phyloP scores from a whole-genome alignment of 2,888 invertebrate species.

The Chloroclysta siterata region DNA sequence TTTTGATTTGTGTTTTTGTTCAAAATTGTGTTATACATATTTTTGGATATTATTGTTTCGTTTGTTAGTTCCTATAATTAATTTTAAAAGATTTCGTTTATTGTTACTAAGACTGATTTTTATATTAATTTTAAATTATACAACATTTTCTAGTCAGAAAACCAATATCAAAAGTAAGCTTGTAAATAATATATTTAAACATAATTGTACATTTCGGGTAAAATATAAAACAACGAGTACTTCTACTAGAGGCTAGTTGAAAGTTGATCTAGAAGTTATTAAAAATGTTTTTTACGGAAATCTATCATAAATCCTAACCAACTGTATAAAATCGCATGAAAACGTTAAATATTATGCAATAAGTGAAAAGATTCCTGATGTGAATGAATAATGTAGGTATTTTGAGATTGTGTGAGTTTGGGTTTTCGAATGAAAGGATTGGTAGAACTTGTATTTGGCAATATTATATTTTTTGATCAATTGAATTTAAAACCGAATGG shows the following conservation, averaged over 20 bases:
- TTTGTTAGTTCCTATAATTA: constrained; percentile 5
- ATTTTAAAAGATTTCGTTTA: constrained; percentile 31
- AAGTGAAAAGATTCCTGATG: constrained; percentile 49
- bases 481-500: not conserved
- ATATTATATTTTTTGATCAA: not conserved
- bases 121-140: constrained; percentile 40
- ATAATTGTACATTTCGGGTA: constrained; percentile 65
- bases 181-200: constrained; percentile 49
- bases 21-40: not conserved
- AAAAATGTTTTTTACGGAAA: constrained; percentile 40
- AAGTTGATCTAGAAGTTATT: constrained; percentile 20
- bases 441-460: not conserved
- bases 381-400: constrained; percentile 30
- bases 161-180: constrained; percentile 37
- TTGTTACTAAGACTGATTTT: constrained; percentile 51
- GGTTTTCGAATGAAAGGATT: constrained; percentile 8
- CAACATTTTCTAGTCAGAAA: constrained; percentile 47
- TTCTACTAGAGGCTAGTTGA: constrained; percentile 43
- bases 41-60: not conserved
- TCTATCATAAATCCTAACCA: constrained; percentile 29
- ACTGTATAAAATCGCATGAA: constrained; percentile 26
- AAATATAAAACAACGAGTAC: constrained; percentile 68
- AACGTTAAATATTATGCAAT: constrained; percentile 45
- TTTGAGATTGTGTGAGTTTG: constrained; percentile 22
- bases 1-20: not conserved